These are phyloP conservation scores for Zhuqinia jingwanae DNA, from an alignment of 2,888 invertebrate species.

Conservation along the genomic window DNA sequence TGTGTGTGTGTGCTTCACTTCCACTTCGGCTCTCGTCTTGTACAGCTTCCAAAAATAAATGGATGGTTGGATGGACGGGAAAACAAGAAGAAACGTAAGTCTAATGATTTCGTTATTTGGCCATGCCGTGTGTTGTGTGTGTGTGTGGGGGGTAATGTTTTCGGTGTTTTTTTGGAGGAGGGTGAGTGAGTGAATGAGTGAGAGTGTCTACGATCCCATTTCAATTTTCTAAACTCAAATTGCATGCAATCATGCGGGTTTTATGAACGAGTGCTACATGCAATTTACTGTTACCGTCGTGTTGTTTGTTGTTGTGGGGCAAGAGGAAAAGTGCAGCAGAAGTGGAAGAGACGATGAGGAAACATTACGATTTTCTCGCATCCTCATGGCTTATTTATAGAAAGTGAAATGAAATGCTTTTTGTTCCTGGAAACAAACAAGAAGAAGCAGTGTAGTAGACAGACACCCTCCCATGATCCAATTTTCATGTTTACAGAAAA, in stretches of 20 bases:
- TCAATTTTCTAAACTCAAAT: conserved; percentile 67
- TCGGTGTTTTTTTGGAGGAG: conserved; percentile 9
- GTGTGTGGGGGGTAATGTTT: neutral
- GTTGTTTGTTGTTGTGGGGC: neutral
- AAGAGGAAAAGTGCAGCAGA: neutral
- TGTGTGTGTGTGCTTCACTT: too few relatives aligned
- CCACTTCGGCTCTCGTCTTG: neutral
- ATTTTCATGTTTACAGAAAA: too few relatives aligned
- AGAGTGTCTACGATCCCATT: conserved; percentile 62
- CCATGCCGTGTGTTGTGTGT: too few relatives aligned
- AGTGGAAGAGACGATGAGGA: neutral
- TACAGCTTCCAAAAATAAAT: conserved; percentile 37
- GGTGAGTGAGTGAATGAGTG: conserved; percentile 40
- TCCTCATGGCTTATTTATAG: conserved; percentile 64
- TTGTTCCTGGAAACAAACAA: conserved; percentile 22
- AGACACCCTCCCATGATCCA: neutral
- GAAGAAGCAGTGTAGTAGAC: neutral
- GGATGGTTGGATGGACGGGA: conserved; percentile 22
- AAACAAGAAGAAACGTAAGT: conserved; percentile 5
- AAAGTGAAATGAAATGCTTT: conserved; percentile 31
- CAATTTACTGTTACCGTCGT: neutral
- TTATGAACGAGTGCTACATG: conserved; percentile 44
- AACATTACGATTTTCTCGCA: conserved; percentile 5
- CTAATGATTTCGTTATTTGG: neutral
- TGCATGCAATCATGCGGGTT: conserved; percentile 68